Conservation (phyloP, 2,888 invertebrate genomes). For the Entomobrya proxima region DNA sequence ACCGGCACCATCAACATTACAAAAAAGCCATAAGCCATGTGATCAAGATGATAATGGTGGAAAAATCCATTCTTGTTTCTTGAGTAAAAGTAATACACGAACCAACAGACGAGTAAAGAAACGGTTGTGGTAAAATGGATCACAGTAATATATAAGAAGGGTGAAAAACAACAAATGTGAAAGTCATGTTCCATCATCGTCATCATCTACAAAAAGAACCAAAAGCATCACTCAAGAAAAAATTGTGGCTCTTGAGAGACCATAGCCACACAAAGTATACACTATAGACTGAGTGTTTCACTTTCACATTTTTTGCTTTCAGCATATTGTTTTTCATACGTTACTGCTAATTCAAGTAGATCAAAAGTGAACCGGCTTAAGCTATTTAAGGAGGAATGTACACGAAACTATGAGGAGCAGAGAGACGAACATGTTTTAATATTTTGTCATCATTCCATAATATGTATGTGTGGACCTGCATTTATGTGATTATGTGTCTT, state of each 20-base stretch:
- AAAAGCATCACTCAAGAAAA: conserved; percentile 37
- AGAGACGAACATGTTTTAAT: conserved; percentile 45
- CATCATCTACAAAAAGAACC: conserved; percentile 23
- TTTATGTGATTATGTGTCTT: neutral
- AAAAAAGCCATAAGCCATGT: conserved; percentile 44
- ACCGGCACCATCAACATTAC: conserved; percentile 37
- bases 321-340: conserved; percentile 2
- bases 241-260: neutral
- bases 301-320: neutral
- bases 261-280: neutral
- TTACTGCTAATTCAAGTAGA: conserved; percentile 41
- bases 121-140: conserved; percentile 8
- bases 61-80: conserved; percentile 55
- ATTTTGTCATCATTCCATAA: neutral
- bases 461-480: neutral
- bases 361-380: conserved; percentile 8
- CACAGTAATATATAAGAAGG: conserved; percentile 43
- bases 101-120: neutral
- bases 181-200: conserved; percentile 67
- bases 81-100: conserved; percentile 17
- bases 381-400: neutral
- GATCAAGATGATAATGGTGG: conserved; percentile 42
- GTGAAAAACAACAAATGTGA: conserved; percentile 64
- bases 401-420: conserved; percentile 5
- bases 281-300: neutral